A percentile compares a stretch with the other conserved stretches of the same genome.
phyloP scores from a whole-genome alignment of 2,888 invertebrate species.

The Mythimna albipuncta region DNA sequence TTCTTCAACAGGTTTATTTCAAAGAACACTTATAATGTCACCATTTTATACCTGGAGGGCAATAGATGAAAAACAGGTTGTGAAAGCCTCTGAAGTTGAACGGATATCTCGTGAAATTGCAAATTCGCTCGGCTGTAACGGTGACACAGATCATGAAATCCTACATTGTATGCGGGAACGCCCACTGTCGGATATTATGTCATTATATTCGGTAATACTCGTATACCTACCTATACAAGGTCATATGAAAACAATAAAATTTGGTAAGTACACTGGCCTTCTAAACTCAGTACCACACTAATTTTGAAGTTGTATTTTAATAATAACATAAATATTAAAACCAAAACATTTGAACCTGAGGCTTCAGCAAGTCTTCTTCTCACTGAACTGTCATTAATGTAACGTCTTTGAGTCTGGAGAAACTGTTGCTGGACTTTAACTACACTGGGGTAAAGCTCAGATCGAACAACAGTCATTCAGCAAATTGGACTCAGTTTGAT shows the following conservation, averaged over 20 bases:
- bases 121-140: constrained; percentile 88
- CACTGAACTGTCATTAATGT: too few species aligned
- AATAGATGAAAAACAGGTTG: constrained; percentile 70
- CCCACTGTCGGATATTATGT: constrained; percentile 91
- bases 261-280: too few species aligned
- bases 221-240: neutral
- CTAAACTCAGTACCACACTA: too few species aligned
- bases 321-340: too few species aligned
- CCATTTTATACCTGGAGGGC: constrained; percentile 85
- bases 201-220: constrained; percentile 79
- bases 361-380: too few species aligned
- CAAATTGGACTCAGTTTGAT: too few species aligned
- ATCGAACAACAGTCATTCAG: too few species aligned
- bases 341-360: too few species aligned
- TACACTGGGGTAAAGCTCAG: too few species aligned
- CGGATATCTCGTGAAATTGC: constrained; percentile 90
- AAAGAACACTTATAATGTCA: constrained; percentile 93
- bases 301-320: too few species aligned
- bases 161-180: constrained; percentile 92
- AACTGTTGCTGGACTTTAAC: too few species aligned
- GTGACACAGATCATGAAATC: constrained; percentile 87
- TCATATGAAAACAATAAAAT: constrained; percentile 4
- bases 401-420: too few species aligned
- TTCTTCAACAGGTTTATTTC: constrained; percentile 89
- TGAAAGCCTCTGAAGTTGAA: constrained; percentile 78